Evolutionary conservation across 2,113 vertebrate genomes (phyloP).

Genomic region (Scytalopus superciliaris): DNA sequence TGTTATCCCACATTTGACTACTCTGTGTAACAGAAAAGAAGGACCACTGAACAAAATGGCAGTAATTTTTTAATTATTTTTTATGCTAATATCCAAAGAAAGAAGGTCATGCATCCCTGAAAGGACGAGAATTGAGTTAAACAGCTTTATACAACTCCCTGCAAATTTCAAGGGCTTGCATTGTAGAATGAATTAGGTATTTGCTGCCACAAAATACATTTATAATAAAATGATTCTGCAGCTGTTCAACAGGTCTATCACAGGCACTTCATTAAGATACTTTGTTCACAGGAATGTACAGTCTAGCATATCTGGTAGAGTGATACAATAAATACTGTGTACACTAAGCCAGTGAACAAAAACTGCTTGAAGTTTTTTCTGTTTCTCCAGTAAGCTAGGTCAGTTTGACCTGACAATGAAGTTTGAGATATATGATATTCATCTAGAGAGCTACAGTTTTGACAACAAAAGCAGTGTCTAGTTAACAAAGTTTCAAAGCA

Average conservation of each 20-base stretch:
- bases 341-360: background rate
- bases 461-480: background rate
- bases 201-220: background rate
- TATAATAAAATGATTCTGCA: background rate
- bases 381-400: background rate
- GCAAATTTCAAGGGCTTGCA: background rate
- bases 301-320: background rate
- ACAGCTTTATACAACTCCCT: background rate
- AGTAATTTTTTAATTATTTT: background rate
- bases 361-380: background rate
- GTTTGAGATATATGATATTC: fast-evolving
- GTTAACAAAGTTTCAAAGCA: background rate
- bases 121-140: background rate
- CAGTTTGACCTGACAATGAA: background rate
- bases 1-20: background rate
- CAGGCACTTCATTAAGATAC: background rate
- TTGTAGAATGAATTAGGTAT: background rate
- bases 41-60: background rate
- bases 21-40: background rate
- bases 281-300: background rate
- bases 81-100: background rate
- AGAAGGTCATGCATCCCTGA: background rate
- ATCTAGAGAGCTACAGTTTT: background rate
- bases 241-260: background rate
- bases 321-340: background rate